Evolutionary conservation across 2,113 vertebrate genomes (phyloP).

Genomic region (Amblyornis subalaris): DNA sequence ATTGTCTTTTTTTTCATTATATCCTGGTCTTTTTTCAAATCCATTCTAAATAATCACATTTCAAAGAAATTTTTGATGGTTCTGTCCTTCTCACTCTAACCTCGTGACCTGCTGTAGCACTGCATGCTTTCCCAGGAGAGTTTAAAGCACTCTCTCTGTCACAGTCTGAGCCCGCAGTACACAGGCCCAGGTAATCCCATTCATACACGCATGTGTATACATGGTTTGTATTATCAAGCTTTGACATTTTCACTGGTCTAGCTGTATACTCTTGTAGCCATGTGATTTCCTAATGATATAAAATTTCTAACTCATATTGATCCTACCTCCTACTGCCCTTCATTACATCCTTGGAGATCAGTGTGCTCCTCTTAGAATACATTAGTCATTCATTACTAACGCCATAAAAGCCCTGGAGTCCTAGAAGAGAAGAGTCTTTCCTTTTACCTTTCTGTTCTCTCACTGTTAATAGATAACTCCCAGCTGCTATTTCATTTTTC

Average conservation of each 20-base stretch:
- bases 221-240: not conserved
- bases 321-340: constrained; percentile 19
- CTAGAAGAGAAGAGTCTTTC: constrained; percentile 9
- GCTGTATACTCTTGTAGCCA: not conserved
- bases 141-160: not conserved
- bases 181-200: not conserved
- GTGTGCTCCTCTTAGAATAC: not conserved
- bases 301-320: constrained; percentile 34
- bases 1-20: not conserved
- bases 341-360: constrained; percentile 40
- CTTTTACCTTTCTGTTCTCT: constrained; percentile 39
- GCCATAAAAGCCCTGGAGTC: not conserved
- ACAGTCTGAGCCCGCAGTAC: not conserved
- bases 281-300: not conserved
- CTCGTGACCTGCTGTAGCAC: accelerated
- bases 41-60: not conserved
- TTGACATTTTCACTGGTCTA: not conserved
- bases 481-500: constrained; percentile 60
- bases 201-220: accelerated
- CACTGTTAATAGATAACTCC: constrained; percentile 60
- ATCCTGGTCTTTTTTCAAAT: not conserved
- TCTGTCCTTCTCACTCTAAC: not conserved
- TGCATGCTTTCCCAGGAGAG: not conserved
- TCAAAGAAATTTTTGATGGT: not conserved
- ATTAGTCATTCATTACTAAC: constrained; percentile 13